These are phyloP conservation scores for Heteromyza rotundicornis DNA, from an alignment of 2,888 invertebrate species.

Conservation along the genomic window DNA sequence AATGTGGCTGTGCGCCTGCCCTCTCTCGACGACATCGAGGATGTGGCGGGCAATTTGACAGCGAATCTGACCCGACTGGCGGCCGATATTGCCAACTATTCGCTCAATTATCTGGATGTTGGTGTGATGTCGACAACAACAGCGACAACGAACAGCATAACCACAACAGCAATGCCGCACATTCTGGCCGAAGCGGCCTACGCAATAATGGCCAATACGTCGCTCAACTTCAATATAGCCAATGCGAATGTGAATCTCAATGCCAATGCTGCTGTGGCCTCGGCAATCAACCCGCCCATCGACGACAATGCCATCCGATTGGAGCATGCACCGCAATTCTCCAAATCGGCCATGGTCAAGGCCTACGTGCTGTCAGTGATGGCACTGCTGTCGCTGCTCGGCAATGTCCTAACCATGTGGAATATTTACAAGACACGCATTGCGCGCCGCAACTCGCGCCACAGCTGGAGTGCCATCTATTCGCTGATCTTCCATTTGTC, in stretches of 20 bases:
- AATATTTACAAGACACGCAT: conserved; percentile 74
- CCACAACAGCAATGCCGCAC: conserved; percentile 11
- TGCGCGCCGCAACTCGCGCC: conserved; percentile 66
- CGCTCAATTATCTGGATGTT: conserved; percentile 39
- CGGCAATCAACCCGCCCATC: conserved; percentile 28
- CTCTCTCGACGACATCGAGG: background rate
- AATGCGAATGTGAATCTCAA: conserved; percentile 33
- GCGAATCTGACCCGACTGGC: conserved; percentile 37
- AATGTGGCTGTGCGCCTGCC: background rate
- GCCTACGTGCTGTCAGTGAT: conserved; percentile 73
- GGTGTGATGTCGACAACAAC: conserved; percentile 32
- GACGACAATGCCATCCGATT: conserved; percentile 43
- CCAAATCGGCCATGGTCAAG: conserved; percentile 69
- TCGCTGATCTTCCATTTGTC: conserved; percentile 82
- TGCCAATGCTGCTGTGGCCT: conserved; percentile 30
- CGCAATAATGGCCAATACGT: conserved; percentile 37
- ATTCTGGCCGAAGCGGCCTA: conserved; percentile 31
- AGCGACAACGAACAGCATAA: background rate
- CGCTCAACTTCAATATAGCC: no score
- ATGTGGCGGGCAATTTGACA: conserved; percentile 31
- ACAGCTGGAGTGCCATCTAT: conserved; percentile 75
- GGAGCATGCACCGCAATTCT: conserved; percentile 74
- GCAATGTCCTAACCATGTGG: conserved; percentile 78
- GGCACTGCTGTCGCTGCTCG: conserved; percentile 75
- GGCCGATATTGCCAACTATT: conserved; percentile 41